Base-by-base conservation (phyloP, 2,113 vertebrate species). In the Alexandromys fortis region DNA sequence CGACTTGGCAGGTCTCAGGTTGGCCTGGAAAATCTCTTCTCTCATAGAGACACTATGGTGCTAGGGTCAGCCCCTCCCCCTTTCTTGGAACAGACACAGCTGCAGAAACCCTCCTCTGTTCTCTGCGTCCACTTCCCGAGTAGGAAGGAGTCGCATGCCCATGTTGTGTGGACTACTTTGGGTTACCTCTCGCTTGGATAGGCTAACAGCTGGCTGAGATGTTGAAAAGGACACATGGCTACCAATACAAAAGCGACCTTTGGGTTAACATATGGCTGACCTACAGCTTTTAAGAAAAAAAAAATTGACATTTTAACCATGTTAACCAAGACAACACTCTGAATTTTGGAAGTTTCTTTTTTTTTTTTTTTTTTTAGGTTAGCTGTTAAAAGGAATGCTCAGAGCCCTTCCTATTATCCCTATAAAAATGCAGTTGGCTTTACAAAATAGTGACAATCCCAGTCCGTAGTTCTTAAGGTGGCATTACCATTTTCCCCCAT, bases 391-490 rank as follows among this genome's bases (percentile, higher is more conserved):
- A 49, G 45, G 58, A 93, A 35, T 82, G 33, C 55, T 73, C 49
- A 13, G 24, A 91, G 11, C 24, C 68, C 67, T 92, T 38, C 26
- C 19, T 16, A 3, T 12, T 78, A 33, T 89, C 52, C 75, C 70
- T 79, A 22, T 91, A 65, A 96, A 97, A 93, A 17, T 35, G 45
- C 88, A 76, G 0, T 89, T 75, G 67, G 35, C 85, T 95, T 91
- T 85, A 87, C 45, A 89, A 96, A 96, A 88, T 10, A 49, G 26
- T 75, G 81, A 81, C 8, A 30, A 45, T 38, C 77, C 65, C 38
- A 67, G 70, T 13, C 55, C 93, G 91, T 90, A 63, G 75, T 90
- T 94, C 65, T 87, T 26, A 11, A 87, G 65, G 78, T 68, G 61
- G 81, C 22, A 6, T 96, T 83, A 70, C 75, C 79, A 12, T 68